phyloP scores from a whole-genome alignment of 2,888 invertebrate genomes.

The Sphinx pinastri region DNA sequence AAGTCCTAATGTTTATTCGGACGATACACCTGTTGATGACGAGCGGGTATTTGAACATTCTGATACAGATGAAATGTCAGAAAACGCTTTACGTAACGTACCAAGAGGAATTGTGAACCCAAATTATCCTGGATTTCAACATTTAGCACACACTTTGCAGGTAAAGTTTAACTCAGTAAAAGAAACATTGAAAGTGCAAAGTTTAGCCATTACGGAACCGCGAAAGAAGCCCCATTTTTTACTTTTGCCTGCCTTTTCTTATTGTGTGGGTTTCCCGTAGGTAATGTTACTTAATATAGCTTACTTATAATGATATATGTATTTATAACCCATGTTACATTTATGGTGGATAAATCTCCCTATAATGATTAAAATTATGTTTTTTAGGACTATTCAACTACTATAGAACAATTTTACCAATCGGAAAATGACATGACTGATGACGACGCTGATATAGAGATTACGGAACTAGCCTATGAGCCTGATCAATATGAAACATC shows the following conservation, averaged over 20 bases:
- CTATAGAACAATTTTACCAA: conserved; percentile 76
- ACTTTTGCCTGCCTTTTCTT: conserved; percentile 33
- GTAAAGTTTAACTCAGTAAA: conserved; percentile 50
- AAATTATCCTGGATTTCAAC: conserved; percentile 93
- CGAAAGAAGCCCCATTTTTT: conserved; percentile 59
- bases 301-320: not conserved
- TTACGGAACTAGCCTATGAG: conserved; percentile 61
- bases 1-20: conserved; percentile 59
- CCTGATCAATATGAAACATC: conserved; percentile 50
- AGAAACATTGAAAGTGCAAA: conserved; percentile 46
- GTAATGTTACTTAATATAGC: not conserved
- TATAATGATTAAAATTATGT: too few species aligned
- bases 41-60: conserved; percentile 83
- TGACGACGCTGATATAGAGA: conserved; percentile 77
- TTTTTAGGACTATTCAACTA: conserved; percentile 75
- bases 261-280: not conserved
- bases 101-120: conserved; percentile 91
- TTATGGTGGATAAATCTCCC: too few species aligned
- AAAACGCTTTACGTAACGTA: conserved; percentile 67
- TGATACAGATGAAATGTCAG: conserved; percentile 81
- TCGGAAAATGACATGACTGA: conserved; percentile 82
- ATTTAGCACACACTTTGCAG: conserved; percentile 89
- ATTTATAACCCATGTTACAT: too few species aligned
- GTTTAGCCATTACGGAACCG: conserved; percentile 46
- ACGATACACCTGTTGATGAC: conserved; percentile 75